These are phyloP conservation scores for Drosophila kuntzei DNA, from an alignment of 2,888 invertebrate genomes.

Conservation along the genomic window DNA sequence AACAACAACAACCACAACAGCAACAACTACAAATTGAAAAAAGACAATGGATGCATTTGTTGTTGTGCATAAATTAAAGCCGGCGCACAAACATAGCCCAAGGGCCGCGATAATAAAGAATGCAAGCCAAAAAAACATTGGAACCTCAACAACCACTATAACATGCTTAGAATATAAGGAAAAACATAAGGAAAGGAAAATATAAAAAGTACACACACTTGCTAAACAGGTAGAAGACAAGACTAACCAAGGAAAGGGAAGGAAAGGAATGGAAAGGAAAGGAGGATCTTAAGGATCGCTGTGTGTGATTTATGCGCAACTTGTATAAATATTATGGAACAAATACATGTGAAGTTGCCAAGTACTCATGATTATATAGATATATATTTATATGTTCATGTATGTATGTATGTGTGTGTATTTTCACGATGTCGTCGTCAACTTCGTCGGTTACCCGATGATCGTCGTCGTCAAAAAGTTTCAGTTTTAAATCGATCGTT, in stretches of 20 bases:
- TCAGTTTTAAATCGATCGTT: conserved; percentile 70
- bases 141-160: conserved; percentile 50
- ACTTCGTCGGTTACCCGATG: conserved; percentile 20
- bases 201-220: conserved; percentile 36
- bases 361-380: conserved; percentile 9
- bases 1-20: conserved; percentile 36
- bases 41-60: conserved; percentile 75
- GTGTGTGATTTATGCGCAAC: conserved; percentile 37
- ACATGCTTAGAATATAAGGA: conserved; percentile 78
- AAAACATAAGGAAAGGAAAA: conserved; percentile 38
- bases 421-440: conserved; percentile 45
- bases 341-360: conserved; percentile 9
- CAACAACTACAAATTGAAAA: conserved; percentile 34
- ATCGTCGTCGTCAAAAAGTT: conserved; percentile 28
- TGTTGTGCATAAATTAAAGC: conserved; percentile 75
- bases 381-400: background rate
- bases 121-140: conserved; percentile 41
- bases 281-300: conserved; percentile 46
- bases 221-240: conserved; percentile 21
- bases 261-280: conserved; percentile 48
- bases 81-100: conserved; percentile 44
- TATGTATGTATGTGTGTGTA: conserved; percentile 7
- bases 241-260: background rate
- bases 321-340: conserved; percentile 56
- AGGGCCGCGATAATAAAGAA: conserved; percentile 72